Evolutionary conservation across 2,888 invertebrate genomes (phyloP).

Genomic region (Agrilus cyanescens): DNA sequence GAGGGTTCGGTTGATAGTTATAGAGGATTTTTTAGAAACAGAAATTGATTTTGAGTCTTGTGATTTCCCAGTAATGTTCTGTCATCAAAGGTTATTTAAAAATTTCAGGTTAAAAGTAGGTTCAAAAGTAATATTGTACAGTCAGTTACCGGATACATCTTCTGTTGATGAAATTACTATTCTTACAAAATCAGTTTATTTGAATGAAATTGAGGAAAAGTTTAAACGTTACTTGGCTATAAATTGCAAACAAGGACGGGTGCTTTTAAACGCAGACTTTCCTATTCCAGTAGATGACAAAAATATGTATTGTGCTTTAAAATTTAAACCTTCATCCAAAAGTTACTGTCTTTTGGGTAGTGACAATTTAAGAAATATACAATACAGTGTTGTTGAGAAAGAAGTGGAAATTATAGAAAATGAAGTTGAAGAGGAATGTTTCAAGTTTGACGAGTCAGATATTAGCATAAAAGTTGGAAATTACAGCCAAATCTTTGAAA

Average conservation of each 20-base stretch:
- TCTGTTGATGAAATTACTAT: constrained; percentile 40
- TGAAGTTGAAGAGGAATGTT: not conserved
- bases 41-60: not conserved
- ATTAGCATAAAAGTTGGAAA: constrained; percentile 35
- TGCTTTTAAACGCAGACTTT: constrained; percentile 44
- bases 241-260: constrained; percentile 37
- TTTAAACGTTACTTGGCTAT: constrained; percentile 43
- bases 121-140: constrained; percentile 41
- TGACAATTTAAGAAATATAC: constrained; percentile 41
- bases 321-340: constrained; percentile 36
- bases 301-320: constrained; percentile 21
- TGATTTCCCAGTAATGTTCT: constrained; percentile 35
- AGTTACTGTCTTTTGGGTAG: constrained; percentile 41
- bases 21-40: constrained; percentile 25
- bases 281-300: constrained; percentile 36
- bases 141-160: constrained; percentile 32
- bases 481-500: constrained; percentile 39
- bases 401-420: constrained; percentile 6
- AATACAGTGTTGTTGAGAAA: constrained; percentile 25
- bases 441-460: constrained; percentile 8
- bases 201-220: constrained; percentile 32
- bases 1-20: constrained; percentile 24
- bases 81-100: constrained; percentile 42
- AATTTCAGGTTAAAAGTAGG: constrained; percentile 45
- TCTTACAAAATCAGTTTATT: constrained; percentile 21